phyloP scores from a whole-genome alignment of 2,888 invertebrate genomes.

The Deladenus siricidicola region DNA sequence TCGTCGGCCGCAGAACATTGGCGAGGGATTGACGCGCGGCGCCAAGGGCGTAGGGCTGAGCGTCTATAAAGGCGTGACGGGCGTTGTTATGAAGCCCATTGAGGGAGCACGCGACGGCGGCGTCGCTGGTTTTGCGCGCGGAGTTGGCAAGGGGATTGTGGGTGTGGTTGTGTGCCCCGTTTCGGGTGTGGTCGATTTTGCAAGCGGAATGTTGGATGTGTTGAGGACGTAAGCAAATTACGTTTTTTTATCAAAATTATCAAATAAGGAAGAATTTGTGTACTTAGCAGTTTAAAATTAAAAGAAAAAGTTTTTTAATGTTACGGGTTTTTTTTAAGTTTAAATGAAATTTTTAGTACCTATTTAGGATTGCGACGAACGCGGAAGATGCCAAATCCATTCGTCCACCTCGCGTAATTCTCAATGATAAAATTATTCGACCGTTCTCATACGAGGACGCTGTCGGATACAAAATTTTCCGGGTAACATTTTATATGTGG shows the following conservation, averaged over 20 bases:
- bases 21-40: constrained; percentile 61
- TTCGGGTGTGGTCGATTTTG: constrained; percentile 91
- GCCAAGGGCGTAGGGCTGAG: constrained; percentile 71
- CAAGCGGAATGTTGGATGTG: constrained; percentile 89
- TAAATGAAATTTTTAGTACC: no score
- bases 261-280: constrained; percentile 16
- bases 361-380: constrained; percentile 23
- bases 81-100: constrained; percentile 89
- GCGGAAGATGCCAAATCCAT: constrained; percentile 58
- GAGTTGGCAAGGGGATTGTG: constrained; percentile 64
- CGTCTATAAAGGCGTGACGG: constrained; percentile 82
- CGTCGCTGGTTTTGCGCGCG: background rate
- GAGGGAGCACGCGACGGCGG: constrained; percentile 74
- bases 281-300: background rate
- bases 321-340: background rate
- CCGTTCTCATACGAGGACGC: constrained; percentile 76
- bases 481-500: constrained; percentile 57
- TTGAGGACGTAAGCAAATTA: constrained; percentile 78
- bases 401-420: constrained; percentile 76
- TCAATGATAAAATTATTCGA: constrained; percentile 73
- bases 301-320: background rate
- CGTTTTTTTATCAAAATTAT: background rate
- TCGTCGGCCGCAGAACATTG: constrained; percentile 67
- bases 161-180: constrained; percentile 90
- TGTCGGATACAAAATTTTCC: constrained; percentile 76